Conservation (phyloP, 2,113 vertebrate species). For the Nipponia nippon region DNA sequence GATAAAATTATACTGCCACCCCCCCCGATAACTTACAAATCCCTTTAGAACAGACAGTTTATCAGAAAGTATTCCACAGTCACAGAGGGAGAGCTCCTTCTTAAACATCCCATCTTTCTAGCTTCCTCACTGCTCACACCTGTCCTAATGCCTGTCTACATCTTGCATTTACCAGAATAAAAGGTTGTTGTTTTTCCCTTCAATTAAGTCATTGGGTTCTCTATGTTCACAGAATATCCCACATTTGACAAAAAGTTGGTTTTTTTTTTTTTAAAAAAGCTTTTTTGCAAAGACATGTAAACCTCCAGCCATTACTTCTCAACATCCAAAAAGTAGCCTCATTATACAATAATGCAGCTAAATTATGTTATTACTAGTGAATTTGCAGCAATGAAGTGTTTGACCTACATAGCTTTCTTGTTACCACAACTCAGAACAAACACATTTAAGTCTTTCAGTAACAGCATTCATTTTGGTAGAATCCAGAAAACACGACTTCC, state of each 20-base stretch:
- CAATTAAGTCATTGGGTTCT: background rate
- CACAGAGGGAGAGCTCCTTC: background rate
- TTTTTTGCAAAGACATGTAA: background rate
- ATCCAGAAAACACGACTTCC: background rate
- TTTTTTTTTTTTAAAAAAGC: background rate
- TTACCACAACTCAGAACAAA: background rate
- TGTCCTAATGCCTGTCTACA: background rate
- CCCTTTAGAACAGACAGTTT: background rate
- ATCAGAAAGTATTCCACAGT: background rate
- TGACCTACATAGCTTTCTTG: slow-evolving; percentile 29
- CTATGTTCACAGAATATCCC: background rate
- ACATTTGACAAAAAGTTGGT: background rate
- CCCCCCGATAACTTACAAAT: background rate
- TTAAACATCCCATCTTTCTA: background rate
- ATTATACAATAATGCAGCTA: background rate
- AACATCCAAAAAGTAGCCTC: background rate
- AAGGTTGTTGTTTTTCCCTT: background rate
- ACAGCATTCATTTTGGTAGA: background rate
- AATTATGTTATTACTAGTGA: background rate
- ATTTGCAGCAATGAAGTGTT: background rate
- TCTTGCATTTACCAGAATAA: background rate
- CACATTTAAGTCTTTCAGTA: background rate
- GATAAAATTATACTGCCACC: background rate
- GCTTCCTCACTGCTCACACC: background rate
- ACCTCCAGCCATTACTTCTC: background rate